Evolutionary conservation across 2,888 invertebrate genomes (phyloP).

Genomic region (Heliconius sara): DNA sequence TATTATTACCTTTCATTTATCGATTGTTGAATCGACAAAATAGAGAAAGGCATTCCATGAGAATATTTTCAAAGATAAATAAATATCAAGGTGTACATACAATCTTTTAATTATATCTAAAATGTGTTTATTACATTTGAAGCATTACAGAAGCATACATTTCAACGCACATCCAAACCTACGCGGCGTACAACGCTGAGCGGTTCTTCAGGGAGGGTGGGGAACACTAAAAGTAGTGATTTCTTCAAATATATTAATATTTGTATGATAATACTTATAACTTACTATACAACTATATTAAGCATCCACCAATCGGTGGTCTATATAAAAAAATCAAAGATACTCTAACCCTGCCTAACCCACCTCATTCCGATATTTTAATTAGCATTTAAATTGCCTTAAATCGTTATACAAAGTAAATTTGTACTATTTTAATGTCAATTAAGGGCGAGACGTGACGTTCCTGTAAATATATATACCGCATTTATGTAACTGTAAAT

Average conservation of each 20-base stretch:
- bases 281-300: too few relatives aligned
- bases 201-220: too few relatives aligned
- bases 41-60: slow-evolving; percentile 31
- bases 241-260: too few relatives aligned
- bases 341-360: too few relatives aligned
- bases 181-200: too few relatives aligned
- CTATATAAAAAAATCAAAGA: too few relatives aligned
- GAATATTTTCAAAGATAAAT: slow-evolving; percentile 13
- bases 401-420: not conserved
- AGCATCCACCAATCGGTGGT: too few relatives aligned
- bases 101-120: slow-evolving; percentile 1
- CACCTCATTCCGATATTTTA: too few relatives aligned
- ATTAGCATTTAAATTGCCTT: too few relatives aligned
- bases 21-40: slow-evolving; percentile 30
- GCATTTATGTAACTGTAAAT: not conserved
- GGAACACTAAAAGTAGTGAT: too few relatives aligned
- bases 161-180: not conserved
- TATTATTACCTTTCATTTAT: slow-evolving; percentile 25
- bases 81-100: not conserved
- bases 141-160: not conserved
- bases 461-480: not conserved
- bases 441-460: not conserved
- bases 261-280: too few relatives aligned
- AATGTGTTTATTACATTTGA: not conserved
- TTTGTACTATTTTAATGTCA: not conserved